Evolutionary conservation across 2,113 vertebrate genomes (phyloP), one percentile per base, ranked within the genome.

Genomic region (Alethe castanea): DNA sequence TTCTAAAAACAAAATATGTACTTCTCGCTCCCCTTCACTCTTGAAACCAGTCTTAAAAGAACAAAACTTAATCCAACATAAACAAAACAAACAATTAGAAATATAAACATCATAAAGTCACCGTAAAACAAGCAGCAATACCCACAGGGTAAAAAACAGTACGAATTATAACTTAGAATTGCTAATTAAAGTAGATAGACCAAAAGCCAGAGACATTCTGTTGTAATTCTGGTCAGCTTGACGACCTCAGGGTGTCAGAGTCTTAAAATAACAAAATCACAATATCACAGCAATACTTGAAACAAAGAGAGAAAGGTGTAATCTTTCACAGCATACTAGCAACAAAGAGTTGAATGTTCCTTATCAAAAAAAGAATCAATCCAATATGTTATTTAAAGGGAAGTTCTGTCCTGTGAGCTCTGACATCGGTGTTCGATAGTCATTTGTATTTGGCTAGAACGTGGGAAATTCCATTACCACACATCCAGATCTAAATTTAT

Each of bases 341-440:
- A 79, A 65, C 7, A 81, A 48, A n/a, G 1, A 42, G 4, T 9
- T 45, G 5, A 85, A 62, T 3, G 2, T 4, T 50, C 18, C 11
- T 64, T 22, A 25, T 36, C 2, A 81, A 26, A 78, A 90, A 81
- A 40, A n/a, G 6, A 28, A 44, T 31, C 8, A 29, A 29, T 31
- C 11, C 23, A 45, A 9, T 35, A 35, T 2, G 2, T 8, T 7
- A n/a, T 66, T 38, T 82, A 26, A 72, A 71, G 12, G 9, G 6
- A 86, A 48, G 19, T 25, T 48, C 20, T 76, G 10, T 38, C 52
- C 14, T 65, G 4, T 70, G 15, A 59, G 12, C 12, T 67, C 38
- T 80, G 33, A 17, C 14, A 14, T 5, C 5, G 2, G 4, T 62
- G 36, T 53, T 40, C 45, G 8, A 33, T 5, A 0, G 5, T 42